Base-by-base conservation (phyloP, 2,888 invertebrate species). In the Agrenia bidenticulata region DNA sequence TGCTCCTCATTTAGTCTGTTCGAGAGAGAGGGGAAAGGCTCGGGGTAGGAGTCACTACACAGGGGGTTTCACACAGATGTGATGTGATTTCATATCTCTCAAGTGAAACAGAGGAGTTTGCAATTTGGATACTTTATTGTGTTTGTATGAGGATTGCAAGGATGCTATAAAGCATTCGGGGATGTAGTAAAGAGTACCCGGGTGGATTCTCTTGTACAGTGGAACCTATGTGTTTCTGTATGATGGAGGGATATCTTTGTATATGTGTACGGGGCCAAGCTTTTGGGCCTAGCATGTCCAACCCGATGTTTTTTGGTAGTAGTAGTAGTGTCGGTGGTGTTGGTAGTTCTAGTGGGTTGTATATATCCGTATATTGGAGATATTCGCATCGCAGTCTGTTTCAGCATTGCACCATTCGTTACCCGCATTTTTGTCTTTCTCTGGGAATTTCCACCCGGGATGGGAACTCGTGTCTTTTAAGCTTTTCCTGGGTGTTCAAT, bases 381-480 rank as follows among this genome's bases (percentile, higher is more conserved):
- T 32, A 32, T 32, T 32, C 32, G 32, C 32, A 32, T 32, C 32
- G 60, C 60, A 60, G 49, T 60, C 50, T 23, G 50, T 60, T 51
- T 60, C 63, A 63, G 63, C 63, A 63, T 49, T 63, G 63, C 63
- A 63, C 50, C 63, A 57, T 54, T 63, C 51, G 39, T 37, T 55
- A 50, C 55, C 62, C 55, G 62, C 63, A 63, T 41, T 57, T 41
- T 41, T 27, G n/a, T 13, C 56, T 23, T 51, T 24, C 51, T 17
- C 15, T 51, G 21, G 24, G 51, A 51, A 32, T 32, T 32, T 32
- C 4, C 32, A 7, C 32, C 32, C 32, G 32, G 32, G 4, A 7
- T 32, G 5, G 32, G 32, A n/a, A 32, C 32, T 32, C 32, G 32
- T 32, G 32, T 32, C 32, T 32, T 11, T 32, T 4, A 32, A 32